Percentiles rank a stretch among this genome's conserved stretches.
Conservation (phyloP, 2,888 invertebrate species). For the Boloria selene region DNA sequence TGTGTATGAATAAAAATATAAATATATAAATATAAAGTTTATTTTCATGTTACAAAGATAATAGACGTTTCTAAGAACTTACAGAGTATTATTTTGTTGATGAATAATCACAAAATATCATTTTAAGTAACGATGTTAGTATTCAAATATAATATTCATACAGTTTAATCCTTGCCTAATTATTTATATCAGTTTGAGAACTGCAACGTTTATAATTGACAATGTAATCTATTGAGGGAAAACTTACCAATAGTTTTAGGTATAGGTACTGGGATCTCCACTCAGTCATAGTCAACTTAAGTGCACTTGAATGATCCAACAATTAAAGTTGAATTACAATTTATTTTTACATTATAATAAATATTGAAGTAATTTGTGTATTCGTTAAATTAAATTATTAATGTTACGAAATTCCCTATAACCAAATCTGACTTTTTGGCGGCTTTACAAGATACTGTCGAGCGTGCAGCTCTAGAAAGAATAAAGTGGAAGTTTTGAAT, state of each 20-base stretch:
- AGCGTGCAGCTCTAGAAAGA: constrained; percentile 38
- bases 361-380: constrained; percentile 34
- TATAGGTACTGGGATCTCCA: too few relatives aligned
- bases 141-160: not conserved
- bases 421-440: constrained; percentile 59
- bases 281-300: too few relatives aligned
- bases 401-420: constrained; percentile 63
- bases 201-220: too few relatives aligned
- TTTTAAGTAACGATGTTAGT: not conserved
- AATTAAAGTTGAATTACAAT: not conserved
- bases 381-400: constrained; percentile 72
- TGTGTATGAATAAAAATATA: not conserved
- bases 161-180: too few relatives aligned
- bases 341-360: not conserved
- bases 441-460: constrained; percentile 45
- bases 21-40: constrained; percentile 8
- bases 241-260: too few relatives aligned
- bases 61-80: constrained; percentile 7
- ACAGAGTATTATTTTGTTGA: constrained; percentile 1
- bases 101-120: not conserved
- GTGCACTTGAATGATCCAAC: too few relatives aligned
- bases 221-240: too few relatives aligned
- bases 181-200: too few relatives aligned
- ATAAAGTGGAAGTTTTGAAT: constrained; percentile 30
- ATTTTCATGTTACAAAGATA: constrained; percentile 17